A percentile compares a stretch with the other conserved stretches of the same genome.
Evolutionary conservation across 2,113 vertebrate genomes (phyloP).

Genomic region (Bujurquina vittata): DNA sequence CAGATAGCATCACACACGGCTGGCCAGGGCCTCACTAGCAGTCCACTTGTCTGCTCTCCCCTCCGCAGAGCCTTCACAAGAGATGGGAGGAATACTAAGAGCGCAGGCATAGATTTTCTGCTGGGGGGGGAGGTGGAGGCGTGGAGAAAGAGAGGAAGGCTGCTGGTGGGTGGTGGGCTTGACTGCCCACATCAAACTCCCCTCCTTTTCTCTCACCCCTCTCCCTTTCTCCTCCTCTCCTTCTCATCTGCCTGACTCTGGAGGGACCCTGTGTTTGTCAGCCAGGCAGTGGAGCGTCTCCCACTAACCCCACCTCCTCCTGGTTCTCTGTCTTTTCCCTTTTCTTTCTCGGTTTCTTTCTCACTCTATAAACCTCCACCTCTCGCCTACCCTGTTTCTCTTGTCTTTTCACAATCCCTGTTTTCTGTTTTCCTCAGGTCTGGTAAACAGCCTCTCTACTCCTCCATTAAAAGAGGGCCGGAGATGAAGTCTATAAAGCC

Average conservation of each 20-base stretch:
- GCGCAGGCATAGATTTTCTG: slow-evolving; percentile 80
- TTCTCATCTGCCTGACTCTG: slow-evolving; percentile 74
- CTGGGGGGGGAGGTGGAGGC: slow-evolving; percentile 44
- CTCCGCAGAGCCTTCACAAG: slow-evolving; percentile 74
- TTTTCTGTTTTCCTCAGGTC: slow-evolving; percentile 41
- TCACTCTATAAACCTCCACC: slow-evolving; percentile 46
- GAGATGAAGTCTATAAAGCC: slow-evolving; percentile 57
- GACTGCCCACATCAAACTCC: slow-evolving; percentile 80
- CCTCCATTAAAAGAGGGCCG: slow-evolving; percentile 40
- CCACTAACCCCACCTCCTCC: slow-evolving; percentile 66
- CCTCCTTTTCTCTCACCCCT: slow-evolving; percentile 69
- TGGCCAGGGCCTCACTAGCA: slow-evolving; percentile 73
- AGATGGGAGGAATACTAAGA: slow-evolving; percentile 83
- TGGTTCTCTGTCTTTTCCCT: slow-evolving; percentile 42
- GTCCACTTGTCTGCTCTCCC: slow-evolving; percentile 75
- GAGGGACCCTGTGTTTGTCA: slow-evolving; percentile 84
- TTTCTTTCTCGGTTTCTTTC: slow-evolving; percentile 32
- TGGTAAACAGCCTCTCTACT: slow-evolving; percentile 47
- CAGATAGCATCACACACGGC: slow-evolving; percentile 74
- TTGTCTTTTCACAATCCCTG: slow-evolving; percentile 38
- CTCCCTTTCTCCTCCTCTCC: slow-evolving; percentile 56
- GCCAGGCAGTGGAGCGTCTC: slow-evolving; percentile 82
- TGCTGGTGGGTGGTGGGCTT: slow-evolving; percentile 67
- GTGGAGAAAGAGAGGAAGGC: slow-evolving; percentile 47
- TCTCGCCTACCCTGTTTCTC: slow-evolving; percentile 33